Conservation (phyloP, 1,140 invertebrate genomes). For the Diuraphis noxia region DNA sequence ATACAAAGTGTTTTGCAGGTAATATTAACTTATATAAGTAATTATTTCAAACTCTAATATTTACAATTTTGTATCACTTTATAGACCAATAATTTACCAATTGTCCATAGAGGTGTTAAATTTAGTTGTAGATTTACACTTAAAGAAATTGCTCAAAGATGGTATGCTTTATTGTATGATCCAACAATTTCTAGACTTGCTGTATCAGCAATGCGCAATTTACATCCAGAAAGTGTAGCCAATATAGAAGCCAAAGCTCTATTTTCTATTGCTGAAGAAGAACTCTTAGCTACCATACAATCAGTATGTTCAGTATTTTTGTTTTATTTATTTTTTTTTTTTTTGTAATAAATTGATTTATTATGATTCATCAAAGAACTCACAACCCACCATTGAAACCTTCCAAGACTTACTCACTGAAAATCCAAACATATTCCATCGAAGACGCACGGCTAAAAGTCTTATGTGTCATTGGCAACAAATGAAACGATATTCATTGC, state of each 20-base stretch:
- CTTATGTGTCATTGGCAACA: constrained; percentile 88
- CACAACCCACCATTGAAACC: constrained; percentile 72
- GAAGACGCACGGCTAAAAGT: constrained; percentile 81
- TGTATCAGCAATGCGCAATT: constrained; percentile 87
- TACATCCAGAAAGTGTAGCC: constrained; percentile 87
- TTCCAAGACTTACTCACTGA: constrained; percentile 87
- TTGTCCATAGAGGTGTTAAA: constrained; percentile 89
- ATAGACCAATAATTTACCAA: constrained; percentile 81
- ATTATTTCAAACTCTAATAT: neutral
- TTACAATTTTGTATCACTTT: constrained; percentile 57
- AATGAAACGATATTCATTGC: constrained; percentile 89
- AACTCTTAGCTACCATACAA: constrained; percentile 78
- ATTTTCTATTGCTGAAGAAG: constrained; percentile 88
- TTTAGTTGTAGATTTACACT: constrained; percentile 95
- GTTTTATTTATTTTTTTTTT: constrained; percentile 24
- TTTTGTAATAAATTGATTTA: neutral
- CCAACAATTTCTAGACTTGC: constrained; percentile 83
- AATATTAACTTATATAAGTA: constrained; percentile 56
- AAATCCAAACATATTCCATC: constrained; percentile 84
- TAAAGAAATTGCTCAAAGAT: constrained; percentile 91
- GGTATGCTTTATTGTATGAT: constrained; percentile 95
- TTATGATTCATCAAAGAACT: constrained; percentile 60
- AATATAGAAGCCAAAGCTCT: constrained; percentile 85
- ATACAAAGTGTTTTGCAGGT: constrained; percentile 93
- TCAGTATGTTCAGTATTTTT: constrained; percentile 70